Conservation (phyloP, 2,113 vertebrate genomes). For the Oncorhynchus kisutch region DNA sequence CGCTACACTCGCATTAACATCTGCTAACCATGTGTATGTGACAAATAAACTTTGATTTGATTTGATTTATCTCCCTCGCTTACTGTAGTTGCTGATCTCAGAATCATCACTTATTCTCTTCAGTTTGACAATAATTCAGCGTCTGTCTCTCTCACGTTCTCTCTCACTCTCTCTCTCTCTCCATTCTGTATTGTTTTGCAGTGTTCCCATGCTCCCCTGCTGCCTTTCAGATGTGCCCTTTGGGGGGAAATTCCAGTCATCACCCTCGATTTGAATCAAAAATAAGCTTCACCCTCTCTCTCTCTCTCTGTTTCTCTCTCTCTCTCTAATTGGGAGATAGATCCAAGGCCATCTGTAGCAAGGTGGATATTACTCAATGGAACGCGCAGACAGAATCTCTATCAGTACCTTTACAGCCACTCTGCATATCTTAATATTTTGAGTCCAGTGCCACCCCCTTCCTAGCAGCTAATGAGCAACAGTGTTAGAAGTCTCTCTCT, state of each 20-base stretch:
- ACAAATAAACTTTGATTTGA: no score
- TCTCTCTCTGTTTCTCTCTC: no score
- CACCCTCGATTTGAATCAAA: conserved; percentile 19
- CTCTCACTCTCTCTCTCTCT: no score
- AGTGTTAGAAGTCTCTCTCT: conserved; percentile 6
- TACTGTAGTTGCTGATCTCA: not conserved
- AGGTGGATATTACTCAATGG: no score
- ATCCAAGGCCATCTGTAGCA: not conserved
- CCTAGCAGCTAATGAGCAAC: not conserved
- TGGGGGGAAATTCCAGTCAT: conserved; percentile 33
- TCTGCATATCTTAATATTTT: no score
- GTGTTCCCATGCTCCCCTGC: conserved; percentile 8
- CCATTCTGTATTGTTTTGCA: not conserved
- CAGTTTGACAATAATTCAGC: conserved; percentile 7
- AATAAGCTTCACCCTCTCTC: not conserved
- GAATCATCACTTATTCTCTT: not conserved
- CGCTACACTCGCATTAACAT: no score
- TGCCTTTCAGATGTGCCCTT: conserved; percentile 5
- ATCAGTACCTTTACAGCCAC: no score
- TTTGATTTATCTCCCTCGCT: not conserved
- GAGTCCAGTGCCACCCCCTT: not conserved
- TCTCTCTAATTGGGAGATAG: not conserved
- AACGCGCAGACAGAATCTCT: no score
- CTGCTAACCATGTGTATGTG: no score
- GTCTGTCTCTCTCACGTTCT: not conserved